Evolutionary conservation across 1,140 invertebrate genomes (phyloP).

Genomic region (Gryon sp.): DNA sequence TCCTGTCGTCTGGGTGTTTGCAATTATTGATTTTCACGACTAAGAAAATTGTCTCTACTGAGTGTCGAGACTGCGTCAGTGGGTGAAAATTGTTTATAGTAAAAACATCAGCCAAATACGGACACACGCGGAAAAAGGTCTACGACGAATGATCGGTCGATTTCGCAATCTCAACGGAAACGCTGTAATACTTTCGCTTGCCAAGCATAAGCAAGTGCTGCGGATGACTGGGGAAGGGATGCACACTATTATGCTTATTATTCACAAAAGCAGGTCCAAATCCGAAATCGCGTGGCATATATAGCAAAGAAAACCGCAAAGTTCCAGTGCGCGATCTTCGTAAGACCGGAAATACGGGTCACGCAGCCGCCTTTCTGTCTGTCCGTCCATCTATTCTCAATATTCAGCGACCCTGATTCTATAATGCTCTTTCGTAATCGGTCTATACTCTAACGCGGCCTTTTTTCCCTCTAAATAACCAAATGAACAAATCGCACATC

Average conservation of each 20-base stretch:
- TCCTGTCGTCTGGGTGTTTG: no score
- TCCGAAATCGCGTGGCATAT: slow-evolving; percentile 6
- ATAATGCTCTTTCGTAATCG: slow-evolving; percentile 57
- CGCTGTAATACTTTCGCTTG: slow-evolving; percentile 24
- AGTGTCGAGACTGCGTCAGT: background rate
- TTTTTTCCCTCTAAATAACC: no score
- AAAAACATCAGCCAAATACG: slow-evolving; percentile 18
- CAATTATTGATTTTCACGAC: slow-evolving; percentile 29
- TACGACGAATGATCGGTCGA: slow-evolving; percentile 30
- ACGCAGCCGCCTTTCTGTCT: slow-evolving; percentile 40
- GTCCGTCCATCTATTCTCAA: slow-evolving; percentile 32
- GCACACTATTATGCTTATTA: slow-evolving; percentile 48
- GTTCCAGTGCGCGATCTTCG: slow-evolving; percentile 20
- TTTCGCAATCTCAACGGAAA: slow-evolving; percentile 24
- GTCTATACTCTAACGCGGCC: background rate
- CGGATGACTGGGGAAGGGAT: no score
- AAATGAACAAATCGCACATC: no score
- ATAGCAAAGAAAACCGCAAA: slow-evolving; percentile 21
- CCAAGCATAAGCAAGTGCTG: slow-evolving; percentile 7
- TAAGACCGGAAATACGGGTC: slow-evolving; percentile 52
- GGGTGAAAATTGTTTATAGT: slow-evolving; percentile 34
- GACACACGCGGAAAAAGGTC: slow-evolving; percentile 6
- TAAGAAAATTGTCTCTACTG: slow-evolving; percentile 18
- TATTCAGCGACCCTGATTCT: slow-evolving; percentile 54
- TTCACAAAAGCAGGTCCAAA: slow-evolving; percentile 10